Percentiles rank a stretch among this genome's conserved stretches.
These are phyloP conservation scores for Palythoa caribaeorum DNA, from an alignment of 92 coral and sea anemone species.

Conservation along the genomic window DNA sequence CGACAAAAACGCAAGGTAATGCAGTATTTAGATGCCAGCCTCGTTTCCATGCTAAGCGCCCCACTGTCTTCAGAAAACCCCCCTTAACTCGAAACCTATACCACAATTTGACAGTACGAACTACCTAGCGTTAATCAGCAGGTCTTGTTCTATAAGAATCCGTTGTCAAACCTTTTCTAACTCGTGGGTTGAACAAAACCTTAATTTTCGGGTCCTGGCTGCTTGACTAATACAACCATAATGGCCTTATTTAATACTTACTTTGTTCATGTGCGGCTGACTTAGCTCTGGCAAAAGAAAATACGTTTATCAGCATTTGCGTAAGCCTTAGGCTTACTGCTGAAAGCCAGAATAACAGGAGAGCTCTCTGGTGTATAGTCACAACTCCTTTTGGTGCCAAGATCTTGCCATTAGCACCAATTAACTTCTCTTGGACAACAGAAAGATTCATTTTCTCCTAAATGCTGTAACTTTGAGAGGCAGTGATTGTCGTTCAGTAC, in stretches of 20 bases:
- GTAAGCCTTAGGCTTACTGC: constrained; percentile 49
- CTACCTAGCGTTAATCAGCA: no score
- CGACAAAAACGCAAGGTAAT: no score
- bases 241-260: neutral
- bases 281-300: constrained; percentile 19
- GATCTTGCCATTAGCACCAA: neutral
- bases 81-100: no score
- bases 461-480: neutral
- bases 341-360: constrained; percentile 77
- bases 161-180: no score
- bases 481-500: neutral
- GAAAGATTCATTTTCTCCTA: neutral
- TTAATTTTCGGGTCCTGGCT: no score
- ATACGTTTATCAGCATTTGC: constrained; percentile 29
- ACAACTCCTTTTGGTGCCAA: constrained; percentile 73
- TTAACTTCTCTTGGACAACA: neutral
- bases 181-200: no score
- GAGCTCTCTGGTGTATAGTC: constrained; percentile 80
- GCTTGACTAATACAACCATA: no score
- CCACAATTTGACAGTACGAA: no score
- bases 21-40: no score
- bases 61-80: no score
- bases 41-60: no score
- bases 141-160: no score
- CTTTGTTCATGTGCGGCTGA: constrained; percentile 1